Conservation (phyloP, 2,888 invertebrate genomes). For the Hirudinaria manillensis region DNA sequence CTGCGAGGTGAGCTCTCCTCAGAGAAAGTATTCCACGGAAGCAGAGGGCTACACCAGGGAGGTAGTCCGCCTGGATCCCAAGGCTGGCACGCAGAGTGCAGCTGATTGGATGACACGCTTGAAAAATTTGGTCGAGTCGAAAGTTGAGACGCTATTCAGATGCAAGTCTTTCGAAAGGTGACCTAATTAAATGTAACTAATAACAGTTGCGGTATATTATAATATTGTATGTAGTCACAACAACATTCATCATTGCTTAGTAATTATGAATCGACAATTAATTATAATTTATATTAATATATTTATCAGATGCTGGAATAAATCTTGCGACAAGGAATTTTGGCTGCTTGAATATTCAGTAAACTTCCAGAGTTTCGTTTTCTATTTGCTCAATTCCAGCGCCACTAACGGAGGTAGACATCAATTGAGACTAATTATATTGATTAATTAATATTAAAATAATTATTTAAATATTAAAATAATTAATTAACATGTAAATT, state of each 20-base stretch:
- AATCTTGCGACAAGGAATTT: neutral
- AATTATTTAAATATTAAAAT: too few species aligned
- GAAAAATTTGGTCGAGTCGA: neutral
- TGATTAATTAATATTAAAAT: too few species aligned
- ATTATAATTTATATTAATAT: too few species aligned
- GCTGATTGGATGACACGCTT: neutral
- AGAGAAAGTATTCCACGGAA: neutral
- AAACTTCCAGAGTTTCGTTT: constrained; percentile 15
- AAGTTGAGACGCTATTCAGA: neutral
- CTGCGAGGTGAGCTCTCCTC: neutral
- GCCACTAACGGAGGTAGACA: neutral
- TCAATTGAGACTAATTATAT: neutral
- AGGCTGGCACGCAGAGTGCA: neutral
- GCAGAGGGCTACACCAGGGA: neutral
- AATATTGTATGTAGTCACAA: too few species aligned
- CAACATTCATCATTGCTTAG: too few species aligned
- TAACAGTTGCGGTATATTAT: too few species aligned
- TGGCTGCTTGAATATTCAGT: constrained; percentile 20
- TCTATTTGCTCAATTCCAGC: constrained; percentile 13
- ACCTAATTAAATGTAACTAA: too few species aligned
- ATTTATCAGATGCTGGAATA: constrained; percentile 22
- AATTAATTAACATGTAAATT: neutral
- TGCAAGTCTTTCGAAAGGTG: neutral
- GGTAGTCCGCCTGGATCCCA: neutral
- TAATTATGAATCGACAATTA: too few species aligned